Evolutionary conservation across 2,797 vertebrate genomes (phyloP).

Genomic region (Alosa sapidissima): DNA sequence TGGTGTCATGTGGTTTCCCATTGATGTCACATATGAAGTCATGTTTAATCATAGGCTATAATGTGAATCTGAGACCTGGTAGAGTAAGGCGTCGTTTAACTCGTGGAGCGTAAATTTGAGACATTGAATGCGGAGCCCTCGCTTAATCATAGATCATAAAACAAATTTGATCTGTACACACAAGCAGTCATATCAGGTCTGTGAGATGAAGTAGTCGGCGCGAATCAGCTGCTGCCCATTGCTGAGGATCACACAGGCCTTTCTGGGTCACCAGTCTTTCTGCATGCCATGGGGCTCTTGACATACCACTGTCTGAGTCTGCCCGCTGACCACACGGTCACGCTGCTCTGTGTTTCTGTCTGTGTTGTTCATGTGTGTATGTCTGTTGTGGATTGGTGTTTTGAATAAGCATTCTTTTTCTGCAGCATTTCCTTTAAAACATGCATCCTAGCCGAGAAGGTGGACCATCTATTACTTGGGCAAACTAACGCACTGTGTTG

Average conservation of each 20-base stretch:
- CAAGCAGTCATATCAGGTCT: neutral
- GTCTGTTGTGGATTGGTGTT: neutral
- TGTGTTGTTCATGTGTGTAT: neutral
- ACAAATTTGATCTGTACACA: conserved; percentile 10
- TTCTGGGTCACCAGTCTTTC: conserved; percentile 35
- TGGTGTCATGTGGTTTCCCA: conserved; percentile 14
- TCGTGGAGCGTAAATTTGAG: neutral
- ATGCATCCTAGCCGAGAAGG: neutral
- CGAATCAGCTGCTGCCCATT: neutral
- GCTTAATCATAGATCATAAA: conserved; percentile 23
- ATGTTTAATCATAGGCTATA: conserved; percentile 27
- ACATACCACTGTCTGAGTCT: conserved; percentile 5
- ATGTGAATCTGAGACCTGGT: conserved; percentile 14
- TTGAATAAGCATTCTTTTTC: neutral
- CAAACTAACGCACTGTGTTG: neutral
- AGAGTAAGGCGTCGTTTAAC: neutral
- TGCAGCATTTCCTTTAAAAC: neutral
- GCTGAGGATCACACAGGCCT: conserved; percentile 28
- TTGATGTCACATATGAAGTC: neutral
- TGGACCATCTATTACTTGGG: neutral
- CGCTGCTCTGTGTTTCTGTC: neutral
- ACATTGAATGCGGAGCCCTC: conserved; percentile 21
- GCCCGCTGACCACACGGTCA: neutral
- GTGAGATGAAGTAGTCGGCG: neutral
- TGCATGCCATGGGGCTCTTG: conserved; percentile 17